Percentiles rank a stretch among this genome's conserved stretches.
Evolutionary conservation across 92 coral and sea anemone genomes (phyloP).

Genomic region (Metridium senile): DNA sequence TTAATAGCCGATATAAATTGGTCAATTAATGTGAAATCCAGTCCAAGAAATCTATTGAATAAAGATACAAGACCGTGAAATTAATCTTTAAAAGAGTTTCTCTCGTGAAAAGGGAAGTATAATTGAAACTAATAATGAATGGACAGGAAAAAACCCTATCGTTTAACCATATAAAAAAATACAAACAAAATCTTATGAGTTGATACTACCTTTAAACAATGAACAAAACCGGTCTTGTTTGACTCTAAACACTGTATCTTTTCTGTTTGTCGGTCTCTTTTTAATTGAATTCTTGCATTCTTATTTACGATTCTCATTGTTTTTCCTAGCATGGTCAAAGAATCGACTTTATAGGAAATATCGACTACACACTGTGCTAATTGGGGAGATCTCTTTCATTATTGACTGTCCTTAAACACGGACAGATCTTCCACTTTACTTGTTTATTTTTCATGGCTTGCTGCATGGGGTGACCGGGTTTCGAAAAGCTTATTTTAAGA

Average conservation of each 20-base stretch:
- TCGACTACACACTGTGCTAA: constrained; percentile 28
- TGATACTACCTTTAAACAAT: not conserved
- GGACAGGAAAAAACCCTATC: not conserved
- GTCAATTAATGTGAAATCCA: no score
- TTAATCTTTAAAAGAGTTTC: not conserved
- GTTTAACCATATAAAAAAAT: not conserved
- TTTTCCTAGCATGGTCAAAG: not conserved
- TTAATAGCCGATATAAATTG: no score
- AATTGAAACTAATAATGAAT: not conserved
- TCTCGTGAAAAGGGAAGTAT: not conserved
- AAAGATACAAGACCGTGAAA: not conserved
- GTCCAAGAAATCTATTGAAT: not conserved
- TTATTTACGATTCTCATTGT: constrained; percentile 24
- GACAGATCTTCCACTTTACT: not conserved
- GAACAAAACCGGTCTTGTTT: not conserved
- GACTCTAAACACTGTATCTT: constrained; percentile 18
- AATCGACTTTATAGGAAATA: constrained; percentile 4
- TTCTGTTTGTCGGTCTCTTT: constrained; percentile 22
- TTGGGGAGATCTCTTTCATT: constrained; percentile 17
- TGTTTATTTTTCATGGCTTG: constrained; percentile 13
- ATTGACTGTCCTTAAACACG: constrained; percentile 13
- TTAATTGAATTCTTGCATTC: constrained; percentile 25
- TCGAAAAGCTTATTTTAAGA: not conserved
- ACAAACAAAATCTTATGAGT: constrained; percentile 3
- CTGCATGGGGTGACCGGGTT: constrained; percentile 1